Evolutionary conservation across 2,113 vertebrate species (phyloP).

Genomic region (Chloropsis hardwickii): DNA sequence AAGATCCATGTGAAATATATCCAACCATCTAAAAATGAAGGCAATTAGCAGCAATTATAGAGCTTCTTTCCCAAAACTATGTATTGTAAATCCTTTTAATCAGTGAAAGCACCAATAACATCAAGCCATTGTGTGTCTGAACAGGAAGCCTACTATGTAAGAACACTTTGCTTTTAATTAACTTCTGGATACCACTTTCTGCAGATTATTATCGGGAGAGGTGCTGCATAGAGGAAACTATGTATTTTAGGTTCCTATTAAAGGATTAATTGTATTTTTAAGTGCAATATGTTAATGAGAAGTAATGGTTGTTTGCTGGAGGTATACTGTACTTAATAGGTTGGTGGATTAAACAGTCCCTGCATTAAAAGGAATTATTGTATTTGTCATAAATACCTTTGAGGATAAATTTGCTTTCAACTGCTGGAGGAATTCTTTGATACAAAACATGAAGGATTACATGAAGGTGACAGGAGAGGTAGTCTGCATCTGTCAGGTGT

Average conservation of each 20-base stretch:
- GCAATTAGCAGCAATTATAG: slow-evolving; percentile 65
- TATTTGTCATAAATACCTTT: slow-evolving; percentile 76
- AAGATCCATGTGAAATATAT: slow-evolving; percentile 45
- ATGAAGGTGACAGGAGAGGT: slow-evolving; percentile 67
- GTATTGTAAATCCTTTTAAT: slow-evolving; percentile 46
- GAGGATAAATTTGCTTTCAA: slow-evolving; percentile 70
- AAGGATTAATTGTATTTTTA: slow-evolving; percentile 69
- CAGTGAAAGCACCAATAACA: slow-evolving; percentile 29
- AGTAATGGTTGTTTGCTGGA: slow-evolving; percentile 62
- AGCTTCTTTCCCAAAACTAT: slow-evolving; percentile 52
- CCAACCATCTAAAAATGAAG: slow-evolving; percentile 43
- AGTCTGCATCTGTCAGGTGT: slow-evolving; percentile 80
- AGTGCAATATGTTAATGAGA: slow-evolving; percentile 58
- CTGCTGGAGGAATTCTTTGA: slow-evolving; percentile 72
- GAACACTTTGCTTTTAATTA: slow-evolving; percentile 36
- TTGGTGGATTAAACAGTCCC: slow-evolving; percentile 62
- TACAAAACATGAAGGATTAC: slow-evolving; percentile 72
- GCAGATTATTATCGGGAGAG: slow-evolving; percentile 3
- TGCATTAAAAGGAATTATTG: slow-evolving; percentile 71
- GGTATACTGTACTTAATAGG: slow-evolving; percentile 44
- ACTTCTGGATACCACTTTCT: slow-evolving; percentile 28
- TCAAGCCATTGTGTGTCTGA: slow-evolving; percentile 42
- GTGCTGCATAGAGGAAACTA: slow-evolving; percentile 45
- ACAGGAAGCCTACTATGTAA: slow-evolving; percentile 38
- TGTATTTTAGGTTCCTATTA: slow-evolving; percentile 48